phyloP scores from a whole-genome alignment of 1,140 invertebrate genomes.

The Drosophila burlai region DNA sequence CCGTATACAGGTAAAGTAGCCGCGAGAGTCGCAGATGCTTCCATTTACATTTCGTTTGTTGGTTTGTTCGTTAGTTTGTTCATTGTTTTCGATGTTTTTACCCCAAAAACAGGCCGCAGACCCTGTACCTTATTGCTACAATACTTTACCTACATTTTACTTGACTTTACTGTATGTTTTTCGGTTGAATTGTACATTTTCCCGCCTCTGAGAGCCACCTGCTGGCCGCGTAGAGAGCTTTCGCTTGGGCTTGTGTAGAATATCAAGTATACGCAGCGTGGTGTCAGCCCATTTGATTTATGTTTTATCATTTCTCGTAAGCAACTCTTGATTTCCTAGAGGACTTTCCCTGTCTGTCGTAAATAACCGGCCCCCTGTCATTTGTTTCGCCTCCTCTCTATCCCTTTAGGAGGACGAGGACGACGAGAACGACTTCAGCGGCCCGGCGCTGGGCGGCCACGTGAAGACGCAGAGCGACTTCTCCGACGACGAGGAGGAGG shows the following conservation, averaged over 20 bases:
- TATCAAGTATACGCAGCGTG: constrained; percentile 59
- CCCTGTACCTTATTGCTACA: neutral
- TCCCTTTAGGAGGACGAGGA: constrained; percentile 66
- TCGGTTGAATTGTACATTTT: constrained; percentile 9
- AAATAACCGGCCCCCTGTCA: neutral
- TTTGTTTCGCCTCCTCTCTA: neutral
- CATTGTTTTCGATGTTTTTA: constrained; percentile 37
- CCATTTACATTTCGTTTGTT: constrained; percentile 45
- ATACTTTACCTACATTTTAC: neutral
- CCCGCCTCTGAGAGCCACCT: constrained; percentile 25
- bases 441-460: constrained; percentile 81
- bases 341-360: constrained; percentile 14
- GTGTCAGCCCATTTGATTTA: constrained; percentile 46
- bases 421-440: constrained; percentile 83
- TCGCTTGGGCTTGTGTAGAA: constrained; percentile 46
- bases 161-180: constrained; percentile 8
- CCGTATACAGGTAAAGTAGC: constrained; percentile 41
- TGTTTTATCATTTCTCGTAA: constrained; percentile 46
- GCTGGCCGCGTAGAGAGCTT: constrained; percentile 44
- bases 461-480: constrained; percentile 81
- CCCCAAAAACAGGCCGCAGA: neutral
- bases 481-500: constrained; percentile 83
- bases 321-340: constrained; percentile 39
- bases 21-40: neutral
- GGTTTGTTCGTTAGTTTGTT: constrained; percentile 43